Evolutionary conservation across 2,113 vertebrate species (phyloP), one percentile per base, ranked within the genome.

Genomic region (Corythornis vintsioides): DNA sequence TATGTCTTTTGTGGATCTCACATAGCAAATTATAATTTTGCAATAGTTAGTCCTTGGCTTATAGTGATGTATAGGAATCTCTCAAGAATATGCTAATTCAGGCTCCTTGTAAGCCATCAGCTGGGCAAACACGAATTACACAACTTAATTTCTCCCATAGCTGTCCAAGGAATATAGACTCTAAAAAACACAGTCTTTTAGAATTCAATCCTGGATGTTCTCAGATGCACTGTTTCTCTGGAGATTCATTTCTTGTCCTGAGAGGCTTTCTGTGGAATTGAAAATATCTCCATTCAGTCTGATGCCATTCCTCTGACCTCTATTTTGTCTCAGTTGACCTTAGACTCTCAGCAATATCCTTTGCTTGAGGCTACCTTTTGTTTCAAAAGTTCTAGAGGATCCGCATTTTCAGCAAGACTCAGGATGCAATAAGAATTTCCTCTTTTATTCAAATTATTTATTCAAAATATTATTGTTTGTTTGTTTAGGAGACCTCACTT

Each of bases 271-370:
- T 75, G 13, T 18, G 43, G 85, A 80, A 81, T 53, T 88, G 76
- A 87, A 93, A 90, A 63, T 47, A 84, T 88, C 79, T 88, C 70
- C 59, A 63, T 89, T 92, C 82, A 93, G 48, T 84, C 60, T 70
- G 61, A 83, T 5, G 10, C 22, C 88, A 85, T 92, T 84, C 61
- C 57, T 86, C 42, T 52, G 71, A 97, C 87, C 90, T 96, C 89
- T 95, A 33, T 93, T 96, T 96, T 94, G 92, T 95, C 48, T 95
- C 79, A 76, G 65, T 75, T 94, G 95, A 94, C 89, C 88, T 95
- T 67, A 73, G 91, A 71, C 67, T 47, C 35, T 83, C 24, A 95
- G 66, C 40, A 92, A 86, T 66, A 31, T 40, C 38, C 38, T 55
- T 95, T 94, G 65, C 70, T 91, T 4, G 13, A 79, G 86, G 86